Percentiles rank a stretch among this genome's conserved stretches.
These are phyloP conservation scores for Microtus pennsylvanicus DNA, from an alignment of 2,113 vertebrate species.

Conservation along the genomic window DNA sequence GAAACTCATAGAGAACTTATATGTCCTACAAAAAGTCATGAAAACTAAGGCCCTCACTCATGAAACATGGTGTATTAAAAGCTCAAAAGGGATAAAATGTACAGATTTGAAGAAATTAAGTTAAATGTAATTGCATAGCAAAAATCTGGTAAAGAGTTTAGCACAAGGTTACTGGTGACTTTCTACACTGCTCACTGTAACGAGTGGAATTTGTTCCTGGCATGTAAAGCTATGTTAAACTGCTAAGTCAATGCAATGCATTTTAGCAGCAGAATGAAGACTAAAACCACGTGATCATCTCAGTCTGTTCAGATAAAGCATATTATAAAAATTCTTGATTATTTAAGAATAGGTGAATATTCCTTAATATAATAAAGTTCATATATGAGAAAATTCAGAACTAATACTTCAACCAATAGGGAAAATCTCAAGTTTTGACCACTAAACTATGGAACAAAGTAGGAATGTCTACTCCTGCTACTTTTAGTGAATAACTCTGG, in stretches of 20 bases:
- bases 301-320: background rate
- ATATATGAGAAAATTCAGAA: background rate
- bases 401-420: background rate
- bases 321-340: background rate
- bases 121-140: background rate
- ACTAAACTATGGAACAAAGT: background rate
- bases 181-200: background rate
- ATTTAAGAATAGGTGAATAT: background rate
- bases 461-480: background rate
- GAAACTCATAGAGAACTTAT: constrained; percentile 31
- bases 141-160: constrained; percentile 51
- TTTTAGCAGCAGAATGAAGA: background rate
- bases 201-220: background rate
- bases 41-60: constrained; percentile 24
- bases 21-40: background rate
- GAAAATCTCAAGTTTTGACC: background rate
- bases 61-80: constrained; percentile 20
- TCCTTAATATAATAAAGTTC: background rate
- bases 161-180: background rate
- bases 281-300: background rate
- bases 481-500: background rate
- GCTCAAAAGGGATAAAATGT: background rate
- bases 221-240: background rate
- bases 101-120: constrained; percentile 57
- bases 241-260: background rate